phyloP scores from a whole-genome alignment of 2,113 vertebrate species.

The Lepidothrix coronata region DNA sequence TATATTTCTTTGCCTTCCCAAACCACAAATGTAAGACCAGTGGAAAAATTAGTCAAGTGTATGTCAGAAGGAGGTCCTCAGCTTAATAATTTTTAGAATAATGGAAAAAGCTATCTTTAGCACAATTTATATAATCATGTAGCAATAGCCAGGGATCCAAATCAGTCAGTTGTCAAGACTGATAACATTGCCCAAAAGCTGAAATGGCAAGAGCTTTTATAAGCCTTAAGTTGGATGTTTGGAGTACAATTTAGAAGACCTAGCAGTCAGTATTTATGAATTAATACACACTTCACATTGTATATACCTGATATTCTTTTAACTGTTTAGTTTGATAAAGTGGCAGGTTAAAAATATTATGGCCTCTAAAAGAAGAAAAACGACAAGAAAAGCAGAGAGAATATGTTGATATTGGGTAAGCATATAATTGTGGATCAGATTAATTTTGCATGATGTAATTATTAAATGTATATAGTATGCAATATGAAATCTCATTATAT shows the following conservation, averaged over 20 bases:
- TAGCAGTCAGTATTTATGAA: neutral
- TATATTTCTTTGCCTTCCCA: neutral
- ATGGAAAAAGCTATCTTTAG: neutral
- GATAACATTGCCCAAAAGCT: neutral
- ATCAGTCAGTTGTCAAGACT: neutral
- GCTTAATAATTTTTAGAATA: neutral
- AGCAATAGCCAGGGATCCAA: neutral
- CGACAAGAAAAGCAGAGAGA: neutral
- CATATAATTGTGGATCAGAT: neutral
- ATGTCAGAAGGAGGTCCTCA: neutral
- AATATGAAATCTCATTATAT: neutral
- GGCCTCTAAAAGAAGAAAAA: neutral
- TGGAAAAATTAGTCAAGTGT: neutral
- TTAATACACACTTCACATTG: neutral
- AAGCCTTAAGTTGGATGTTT: neutral
- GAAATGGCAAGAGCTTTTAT: neutral
- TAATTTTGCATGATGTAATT: neutral
- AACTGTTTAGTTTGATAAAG: neutral
- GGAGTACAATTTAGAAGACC: neutral
- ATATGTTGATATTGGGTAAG: neutral
- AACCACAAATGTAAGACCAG: neutral
- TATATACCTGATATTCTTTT: neutral
- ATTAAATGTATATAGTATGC: neutral
- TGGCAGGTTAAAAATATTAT: neutral
- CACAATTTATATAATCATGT: neutral